phyloP scores from a whole-genome alignment of 2,113 vertebrate species.

The Nothocercus nigrocapillus region DNA sequence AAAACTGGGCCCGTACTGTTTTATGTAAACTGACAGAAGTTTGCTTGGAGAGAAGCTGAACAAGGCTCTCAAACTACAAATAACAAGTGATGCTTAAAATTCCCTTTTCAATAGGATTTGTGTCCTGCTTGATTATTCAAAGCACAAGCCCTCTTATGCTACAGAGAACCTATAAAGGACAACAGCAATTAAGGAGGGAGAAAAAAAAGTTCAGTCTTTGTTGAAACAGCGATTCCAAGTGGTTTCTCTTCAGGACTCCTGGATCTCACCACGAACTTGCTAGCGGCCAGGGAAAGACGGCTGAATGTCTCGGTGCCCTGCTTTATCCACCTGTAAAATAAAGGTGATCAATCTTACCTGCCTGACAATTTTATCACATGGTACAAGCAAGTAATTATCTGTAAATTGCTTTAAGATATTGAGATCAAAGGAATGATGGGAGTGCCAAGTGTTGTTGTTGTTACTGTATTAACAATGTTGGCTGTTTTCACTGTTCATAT shows the following conservation, averaged over 20 bases:
- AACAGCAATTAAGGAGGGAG: not conserved
- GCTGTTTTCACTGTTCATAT: slow-evolving; percentile 71
- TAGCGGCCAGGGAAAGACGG: not conserved
- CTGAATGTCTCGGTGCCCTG: not conserved
- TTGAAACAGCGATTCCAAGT: slow-evolving; percentile 7
- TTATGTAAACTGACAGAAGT: not conserved
- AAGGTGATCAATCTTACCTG: not conserved
- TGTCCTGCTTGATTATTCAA: not conserved
- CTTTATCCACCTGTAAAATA: slow-evolving; percentile 24
- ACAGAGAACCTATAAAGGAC: not conserved
- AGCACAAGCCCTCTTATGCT: not conserved
- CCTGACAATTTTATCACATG: not conserved
- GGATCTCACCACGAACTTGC: not conserved
- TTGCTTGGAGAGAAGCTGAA: not conserved
- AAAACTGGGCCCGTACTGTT: not conserved
- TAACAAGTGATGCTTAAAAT: not conserved
- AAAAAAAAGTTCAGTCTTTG: not conserved
- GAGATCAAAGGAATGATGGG: slow-evolving; percentile 42
- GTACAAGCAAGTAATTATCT: slow-evolving; percentile 6
- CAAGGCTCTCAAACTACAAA: not conserved
- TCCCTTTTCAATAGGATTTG: not conserved
- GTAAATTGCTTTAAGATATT: slow-evolving; percentile 53
- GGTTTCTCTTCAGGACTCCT: slow-evolving; percentile 26
- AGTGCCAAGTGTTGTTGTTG: slow-evolving; percentile 68
- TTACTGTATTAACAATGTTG: slow-evolving; percentile 59